Evolutionary conservation across 2,797 vertebrate species (phyloP), one percentile per base, ranked within the genome.

Genomic region (Pantherophis vulpinus): DNA sequence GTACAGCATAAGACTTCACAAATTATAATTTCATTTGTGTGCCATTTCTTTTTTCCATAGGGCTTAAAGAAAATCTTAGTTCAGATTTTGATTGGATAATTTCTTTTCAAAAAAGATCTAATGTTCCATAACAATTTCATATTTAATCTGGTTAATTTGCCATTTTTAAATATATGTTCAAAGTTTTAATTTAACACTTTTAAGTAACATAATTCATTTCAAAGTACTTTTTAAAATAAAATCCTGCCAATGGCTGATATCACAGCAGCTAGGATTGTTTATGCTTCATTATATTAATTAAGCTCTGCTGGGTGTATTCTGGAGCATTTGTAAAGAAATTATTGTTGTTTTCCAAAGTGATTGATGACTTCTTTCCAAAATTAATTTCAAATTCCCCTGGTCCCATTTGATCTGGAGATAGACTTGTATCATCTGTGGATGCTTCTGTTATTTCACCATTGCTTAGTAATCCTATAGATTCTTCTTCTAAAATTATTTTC

Each of bases 371-470:
- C 23, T 74, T 37, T 93, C 94, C 93, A 79, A 91, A 94, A 25
- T 13, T 89, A 7, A 12, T 91, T 94, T 92, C 94, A 88, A 42
- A 32, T 94, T 93, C 55, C 0, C 93, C 95, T 88, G 47, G 70
- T 87, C 79, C 90, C 1, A 47, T 87, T 37, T 37, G 54, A 29
- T 86, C 58, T 70, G 54, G 86, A 88, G 87, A 60, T 3, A 7
- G 86, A 91, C 25, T 86, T 90, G 27, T 87, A 7, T 74, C 88
- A 86, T 37, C 8, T 86, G 79, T 79, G 58, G 37, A 86, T 60
- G 54, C 16, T 51, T 93, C 88, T 61, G 60, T 89, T 86, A 32
- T 20, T 89, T 79, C 79, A 86, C 60, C 56, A 42, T 25, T 90
- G 47, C 87, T 91, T 93, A 90, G n/a, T 32, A 94, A 90, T 88